phyloP scores from a whole-genome alignment of 1,140 invertebrate genomes.

The Brachystomella parvula region DNA sequence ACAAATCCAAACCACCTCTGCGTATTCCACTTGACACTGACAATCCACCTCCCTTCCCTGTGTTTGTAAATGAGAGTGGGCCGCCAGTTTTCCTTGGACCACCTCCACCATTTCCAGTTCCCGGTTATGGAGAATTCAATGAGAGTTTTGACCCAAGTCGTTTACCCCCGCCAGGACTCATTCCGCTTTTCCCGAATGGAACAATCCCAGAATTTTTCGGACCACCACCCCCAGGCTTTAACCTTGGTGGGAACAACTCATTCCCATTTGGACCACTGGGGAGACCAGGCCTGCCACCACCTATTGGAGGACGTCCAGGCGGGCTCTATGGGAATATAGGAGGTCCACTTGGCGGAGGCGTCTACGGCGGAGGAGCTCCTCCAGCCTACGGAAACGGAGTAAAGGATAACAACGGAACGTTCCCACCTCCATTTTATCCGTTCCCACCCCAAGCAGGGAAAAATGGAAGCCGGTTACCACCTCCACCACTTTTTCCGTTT shows the following conservation, averaged over 20 bases:
- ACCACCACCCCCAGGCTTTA: constrained; percentile 28
- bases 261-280: constrained; percentile 2
- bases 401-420: background rate
- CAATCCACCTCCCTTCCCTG: constrained; percentile 79
- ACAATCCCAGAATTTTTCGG: constrained; percentile 22
- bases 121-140: constrained; percentile 45
- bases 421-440: constrained; percentile 41
- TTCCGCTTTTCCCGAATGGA: constrained; percentile 33
- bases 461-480: constrained; percentile 40
- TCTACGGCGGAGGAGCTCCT: constrained; percentile 9
- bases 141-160: constrained; percentile 48
- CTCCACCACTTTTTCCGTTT: constrained; percentile 35
- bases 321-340: constrained; percentile 13
- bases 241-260: background rate
- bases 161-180: constrained; percentile 33
- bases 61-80: constrained; percentile 61
- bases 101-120: constrained; percentile 41
- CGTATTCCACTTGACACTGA: constrained; percentile 63
- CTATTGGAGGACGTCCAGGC: background rate
- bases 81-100: constrained; percentile 63
- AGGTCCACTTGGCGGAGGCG: background rate
- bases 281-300: background rate
- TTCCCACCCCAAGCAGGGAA: constrained; percentile 33
- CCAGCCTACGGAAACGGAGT: background rate
- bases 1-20: constrained; percentile 48